Conservation (phyloP, 2,888 invertebrate species). For the Ophioninae sp. region DNA sequence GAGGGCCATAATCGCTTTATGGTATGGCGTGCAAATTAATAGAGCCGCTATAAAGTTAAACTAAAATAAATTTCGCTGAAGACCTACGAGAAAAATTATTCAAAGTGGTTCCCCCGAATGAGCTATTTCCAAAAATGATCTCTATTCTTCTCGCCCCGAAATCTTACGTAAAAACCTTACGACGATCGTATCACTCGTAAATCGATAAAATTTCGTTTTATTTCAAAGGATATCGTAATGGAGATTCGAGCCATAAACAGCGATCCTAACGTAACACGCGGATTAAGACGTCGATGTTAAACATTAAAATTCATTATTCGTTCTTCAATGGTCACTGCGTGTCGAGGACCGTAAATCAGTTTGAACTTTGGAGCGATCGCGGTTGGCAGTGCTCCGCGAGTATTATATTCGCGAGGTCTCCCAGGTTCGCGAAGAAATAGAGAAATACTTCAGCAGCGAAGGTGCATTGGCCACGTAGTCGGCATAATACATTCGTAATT, state of each 20-base stretch:
- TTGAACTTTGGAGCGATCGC: constrained; percentile 38
- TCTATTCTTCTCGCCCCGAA: not conserved
- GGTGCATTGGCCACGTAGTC: constrained; percentile 12
- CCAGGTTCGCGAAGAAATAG: constrained; percentile 38
- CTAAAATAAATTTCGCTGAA: not conserved
- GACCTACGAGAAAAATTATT: not conserved
- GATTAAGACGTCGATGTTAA: constrained; percentile 23
- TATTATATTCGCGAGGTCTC: constrained; percentile 23
- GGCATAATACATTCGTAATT: constrained; percentile 39
- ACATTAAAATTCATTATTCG: constrained; percentile 26
- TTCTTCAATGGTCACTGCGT: constrained; percentile 23
- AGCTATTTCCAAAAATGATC: not conserved
- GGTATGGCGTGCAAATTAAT: not conserved
- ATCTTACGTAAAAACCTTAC: not conserved
- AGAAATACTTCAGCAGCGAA: constrained; percentile 47
- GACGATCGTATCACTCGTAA: not conserved
- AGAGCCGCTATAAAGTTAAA: not conserved
- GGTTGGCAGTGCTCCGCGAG: constrained; percentile 6
- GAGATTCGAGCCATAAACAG: not conserved
- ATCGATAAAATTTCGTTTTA: not conserved
- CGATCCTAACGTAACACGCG: constrained; percentile 7
- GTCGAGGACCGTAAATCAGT: constrained; percentile 42
- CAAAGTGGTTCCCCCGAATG: not conserved
- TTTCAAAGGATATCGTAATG: not conserved
- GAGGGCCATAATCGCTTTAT: not conserved